These are phyloP conservation scores for Oithona nana DNA, from an alignment of 2,888 invertebrate genomes.

Conservation along the genomic window DNA sequence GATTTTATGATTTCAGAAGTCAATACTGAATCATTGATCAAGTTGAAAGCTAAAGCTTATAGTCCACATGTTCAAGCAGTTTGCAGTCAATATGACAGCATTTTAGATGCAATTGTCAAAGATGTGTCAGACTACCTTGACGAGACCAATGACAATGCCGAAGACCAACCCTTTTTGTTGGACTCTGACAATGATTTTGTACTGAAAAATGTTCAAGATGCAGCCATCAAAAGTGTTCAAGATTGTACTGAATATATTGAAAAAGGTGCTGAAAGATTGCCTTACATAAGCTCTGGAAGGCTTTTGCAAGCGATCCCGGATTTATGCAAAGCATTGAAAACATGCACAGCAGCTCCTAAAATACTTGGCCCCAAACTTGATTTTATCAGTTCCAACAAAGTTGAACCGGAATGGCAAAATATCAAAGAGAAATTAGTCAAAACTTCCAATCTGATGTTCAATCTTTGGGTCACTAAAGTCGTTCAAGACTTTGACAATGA, in stretches of 20 bases:
- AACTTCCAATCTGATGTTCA: background rate
- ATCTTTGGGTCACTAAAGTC: background rate
- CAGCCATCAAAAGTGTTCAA: background rate
- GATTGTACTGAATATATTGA: background rate
- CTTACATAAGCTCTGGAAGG: background rate
- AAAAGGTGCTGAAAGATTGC: background rate
- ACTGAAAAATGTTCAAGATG: background rate
- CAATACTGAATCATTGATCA: background rate
- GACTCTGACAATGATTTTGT: slow-evolving; percentile 2
- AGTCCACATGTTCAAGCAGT: background rate
- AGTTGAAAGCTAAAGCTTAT: slow-evolving; percentile 2
- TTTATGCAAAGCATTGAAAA: background rate
- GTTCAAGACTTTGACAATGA: background rate
- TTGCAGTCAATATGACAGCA: background rate
- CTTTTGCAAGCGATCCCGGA: slow-evolving; percentile 7
- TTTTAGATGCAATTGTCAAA: background rate
- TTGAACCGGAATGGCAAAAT: background rate
- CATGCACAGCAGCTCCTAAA: background rate
- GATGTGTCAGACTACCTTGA: background rate
- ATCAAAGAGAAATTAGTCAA: slow-evolving; percentile 1
- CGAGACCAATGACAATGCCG: background rate
- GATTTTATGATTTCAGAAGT: background rate
- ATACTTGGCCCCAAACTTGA: background rate
- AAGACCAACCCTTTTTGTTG: background rate
- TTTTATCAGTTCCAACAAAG: background rate